These are phyloP conservation scores for Paramisgurnus dabryanus DNA, from an alignment of 2,113 vertebrate species.

Conservation along the genomic window DNA sequence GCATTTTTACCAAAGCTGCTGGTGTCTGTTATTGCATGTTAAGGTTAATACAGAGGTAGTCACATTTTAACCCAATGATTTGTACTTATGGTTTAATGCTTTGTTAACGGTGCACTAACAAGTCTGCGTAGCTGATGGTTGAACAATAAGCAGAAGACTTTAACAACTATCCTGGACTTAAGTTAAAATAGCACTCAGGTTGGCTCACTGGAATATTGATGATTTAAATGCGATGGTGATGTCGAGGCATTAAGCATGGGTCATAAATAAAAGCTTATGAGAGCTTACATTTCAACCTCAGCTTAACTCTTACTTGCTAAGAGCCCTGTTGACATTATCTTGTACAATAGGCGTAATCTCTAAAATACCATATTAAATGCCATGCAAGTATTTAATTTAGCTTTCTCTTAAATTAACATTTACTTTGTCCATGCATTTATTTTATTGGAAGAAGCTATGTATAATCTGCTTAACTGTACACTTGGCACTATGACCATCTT, in stretches of 20 bases:
- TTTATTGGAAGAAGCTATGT: background rate
- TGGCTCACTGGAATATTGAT: background rate
- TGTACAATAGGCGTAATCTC: background rate
- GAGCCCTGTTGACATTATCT: background rate
- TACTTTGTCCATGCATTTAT: background rate
- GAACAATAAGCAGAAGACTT: background rate
- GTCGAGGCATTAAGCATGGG: background rate
- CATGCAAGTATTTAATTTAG: background rate
- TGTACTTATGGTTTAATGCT: background rate
- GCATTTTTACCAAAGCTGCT: background rate
- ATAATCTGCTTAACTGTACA: background rate
- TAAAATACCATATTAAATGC: no score
- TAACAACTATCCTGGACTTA: background rate
- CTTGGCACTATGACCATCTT: slow-evolving; percentile 1
- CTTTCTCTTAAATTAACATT: background rate
- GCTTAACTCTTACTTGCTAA: background rate
- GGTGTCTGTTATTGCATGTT: no score
- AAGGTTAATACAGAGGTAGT: no score
- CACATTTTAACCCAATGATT: background rate
- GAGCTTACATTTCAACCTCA: background rate
- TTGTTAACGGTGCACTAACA: slow-evolving; percentile 7
- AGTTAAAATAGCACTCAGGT: slow-evolving; percentile 3
- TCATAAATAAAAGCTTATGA: slow-evolving; percentile 1
- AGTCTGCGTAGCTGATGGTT: slow-evolving; percentile 12
- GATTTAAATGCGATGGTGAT: slow-evolving; percentile 13